Evolutionary conservation across 2,797 vertebrate genomes (phyloP).

Genomic region (Cottoperca gobio): DNA sequence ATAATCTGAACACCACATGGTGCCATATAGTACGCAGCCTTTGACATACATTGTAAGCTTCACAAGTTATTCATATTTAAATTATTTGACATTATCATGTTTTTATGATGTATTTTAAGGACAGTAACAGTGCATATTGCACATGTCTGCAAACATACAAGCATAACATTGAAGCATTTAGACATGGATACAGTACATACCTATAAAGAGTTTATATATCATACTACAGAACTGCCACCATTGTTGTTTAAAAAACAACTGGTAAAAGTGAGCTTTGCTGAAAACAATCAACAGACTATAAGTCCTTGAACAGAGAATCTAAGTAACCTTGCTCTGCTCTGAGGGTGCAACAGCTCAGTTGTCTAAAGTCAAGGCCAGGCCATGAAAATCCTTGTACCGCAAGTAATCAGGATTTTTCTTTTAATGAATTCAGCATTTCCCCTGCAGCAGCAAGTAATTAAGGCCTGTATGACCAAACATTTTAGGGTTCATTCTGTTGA

Average conservation of each 20-base stretch:
- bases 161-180: neutral
- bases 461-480: constrained; percentile 11
- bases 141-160: constrained; percentile 1
- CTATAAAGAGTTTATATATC: neutral
- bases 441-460: constrained; percentile 26
- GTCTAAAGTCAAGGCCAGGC: constrained; percentile 30
- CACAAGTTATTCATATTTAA: neutral
- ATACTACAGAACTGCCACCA: neutral
- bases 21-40: neutral
- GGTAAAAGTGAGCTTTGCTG: neutral
- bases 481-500: constrained; percentile 1
- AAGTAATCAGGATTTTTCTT: constrained; percentile 18
- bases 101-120: neutral
- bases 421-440: constrained; percentile 15
- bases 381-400: constrained; percentile 14
- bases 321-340: constrained; percentile 35
- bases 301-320: constrained; percentile 50
- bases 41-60: neutral
- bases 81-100: neutral
- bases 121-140: neutral
- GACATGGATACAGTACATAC: neutral
- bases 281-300: neutral
- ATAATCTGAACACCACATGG: constrained; percentile 9
- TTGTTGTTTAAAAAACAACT: neutral
- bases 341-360: constrained; percentile 19